Percentiles rank a stretch among this genome's conserved stretches.
phyloP scores from a whole-genome alignment of 2,797 vertebrate genomes.

The Acanthiza pusilla region DNA sequence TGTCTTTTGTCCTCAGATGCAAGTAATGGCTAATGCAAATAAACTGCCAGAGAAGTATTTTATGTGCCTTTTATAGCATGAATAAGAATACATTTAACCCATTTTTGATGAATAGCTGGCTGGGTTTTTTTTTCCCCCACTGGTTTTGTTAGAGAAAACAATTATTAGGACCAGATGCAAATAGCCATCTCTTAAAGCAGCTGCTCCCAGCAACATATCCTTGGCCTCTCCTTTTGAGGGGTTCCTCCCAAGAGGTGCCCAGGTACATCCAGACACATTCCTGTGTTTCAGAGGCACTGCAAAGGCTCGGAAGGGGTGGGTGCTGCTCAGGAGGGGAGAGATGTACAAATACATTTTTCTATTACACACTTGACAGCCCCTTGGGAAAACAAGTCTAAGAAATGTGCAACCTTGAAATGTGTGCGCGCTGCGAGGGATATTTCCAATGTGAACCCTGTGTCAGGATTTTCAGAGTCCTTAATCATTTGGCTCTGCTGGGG shows the following conservation, averaged over 20 bases:
- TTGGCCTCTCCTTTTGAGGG: neutral
- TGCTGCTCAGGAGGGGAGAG: neutral
- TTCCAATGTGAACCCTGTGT: neutral
- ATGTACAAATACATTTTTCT: constrained; percentile 35
- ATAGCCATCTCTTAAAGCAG: neutral
- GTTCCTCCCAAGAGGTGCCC: neutral
- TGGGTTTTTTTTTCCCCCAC: neutral
- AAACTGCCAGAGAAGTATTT: constrained; percentile 47
- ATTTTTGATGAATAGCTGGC: neutral
- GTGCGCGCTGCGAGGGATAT: neutral
- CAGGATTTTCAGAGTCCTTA: neutral
- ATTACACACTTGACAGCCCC: constrained; percentile 38
- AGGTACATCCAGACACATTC: neutral
- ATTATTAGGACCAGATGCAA: neutral
- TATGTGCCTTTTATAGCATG: constrained; percentile 33
- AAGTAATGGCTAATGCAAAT: constrained; percentile 63
- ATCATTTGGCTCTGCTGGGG: neutral
- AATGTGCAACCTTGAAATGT: constrained; percentile 18
- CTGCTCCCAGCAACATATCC: neutral
- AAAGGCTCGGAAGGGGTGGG: neutral
- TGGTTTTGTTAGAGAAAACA: neutral
- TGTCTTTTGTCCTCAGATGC: constrained; percentile 51
- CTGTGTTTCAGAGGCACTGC: neutral
- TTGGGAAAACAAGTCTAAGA: constrained; percentile 45
- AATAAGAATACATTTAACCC: neutral